Base-by-base conservation (phyloP, 37 sponge, comb jelly and placozoan species). In the Chondrosia reniformis region DNA sequence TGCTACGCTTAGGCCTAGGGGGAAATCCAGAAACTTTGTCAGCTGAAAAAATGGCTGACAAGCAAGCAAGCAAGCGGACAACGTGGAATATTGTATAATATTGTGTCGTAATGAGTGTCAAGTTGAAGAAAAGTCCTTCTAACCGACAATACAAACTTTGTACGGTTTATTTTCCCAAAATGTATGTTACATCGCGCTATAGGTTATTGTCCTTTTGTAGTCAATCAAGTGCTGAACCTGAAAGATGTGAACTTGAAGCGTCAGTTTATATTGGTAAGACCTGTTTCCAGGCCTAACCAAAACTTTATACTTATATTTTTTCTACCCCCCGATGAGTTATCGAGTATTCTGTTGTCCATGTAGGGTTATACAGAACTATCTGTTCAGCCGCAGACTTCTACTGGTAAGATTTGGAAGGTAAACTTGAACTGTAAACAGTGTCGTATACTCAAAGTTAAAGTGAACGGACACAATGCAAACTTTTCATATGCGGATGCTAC, bases 401-500 rank as follows among this genome's bases (percentile, higher is more conserved):
- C 80, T 0, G 86, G 83, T 0, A 86, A 86, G 77, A 57, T 91
- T 24, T 84, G 77, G 87, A 83, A 73, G 44, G 31, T 91, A 13
- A 52, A 72, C 34, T 81, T 91, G 57, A 91, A 91, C 81, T 91
- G 91, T 52, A 91, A 86, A 44, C 91, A 91, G 56, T 86, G 91
- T 67, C 83, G 87, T 46, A 86, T 85, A 77, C 62, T 91, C 21
- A 28, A 75, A 3, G 76, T 91, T 27, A 63, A 81, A 24, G 79
- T 91, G 25, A 83, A 91, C 61, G 32, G 17, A 6, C 59, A 76
- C 45, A 80, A 67, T 13, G 91, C 79, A 8, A 83, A 83, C 80
- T 85, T 78, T 77, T 83, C 87, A 13, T 91, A 91, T 30, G 72
- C 79, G 31, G 91, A 91, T 74, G 87, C 91, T 21, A 86, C 87